Conservation (phyloP, 1,140 invertebrate genomes). For the Drosophila nigromelanica region DNA sequence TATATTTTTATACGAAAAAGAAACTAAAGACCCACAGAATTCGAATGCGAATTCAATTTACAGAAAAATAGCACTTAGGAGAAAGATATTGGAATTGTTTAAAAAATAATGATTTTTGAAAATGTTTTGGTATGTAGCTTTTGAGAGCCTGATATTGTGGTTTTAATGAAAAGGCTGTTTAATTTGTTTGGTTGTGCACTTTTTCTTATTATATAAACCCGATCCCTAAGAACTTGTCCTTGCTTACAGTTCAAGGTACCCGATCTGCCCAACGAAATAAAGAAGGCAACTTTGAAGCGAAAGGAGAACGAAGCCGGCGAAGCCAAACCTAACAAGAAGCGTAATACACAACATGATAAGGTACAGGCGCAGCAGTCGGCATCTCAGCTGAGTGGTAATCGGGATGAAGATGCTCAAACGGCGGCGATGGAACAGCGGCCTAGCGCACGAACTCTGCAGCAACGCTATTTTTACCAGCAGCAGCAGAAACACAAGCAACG, state of each 20-base stretch:
- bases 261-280: constrained; percentile 71
- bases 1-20: no score
- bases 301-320: constrained; percentile 66
- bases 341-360: constrained; percentile 56
- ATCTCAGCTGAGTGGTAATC: constrained; percentile 18
- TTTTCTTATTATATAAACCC: no score
- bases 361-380: constrained; percentile 35
- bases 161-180: neutral
- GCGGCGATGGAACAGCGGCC: constrained; percentile 45
- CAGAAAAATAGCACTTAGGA: no score
- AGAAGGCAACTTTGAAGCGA: constrained; percentile 71
- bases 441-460: constrained; percentile 58
- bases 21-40: no score
- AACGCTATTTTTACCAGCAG: constrained; percentile 70
- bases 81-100: no score
- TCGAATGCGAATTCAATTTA: no score
- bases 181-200: no score
- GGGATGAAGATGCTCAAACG: constrained; percentile 47
- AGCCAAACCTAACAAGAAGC: constrained; percentile 63
- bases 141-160: no score
- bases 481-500: constrained; percentile 72
- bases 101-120: no score
- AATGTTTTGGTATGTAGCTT: no score
- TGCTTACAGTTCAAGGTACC: constrained; percentile 73
- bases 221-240: neutral